phyloP scores from a whole-genome alignment of 2,797 vertebrate genomes.

The Vultur gryphus region DNA sequence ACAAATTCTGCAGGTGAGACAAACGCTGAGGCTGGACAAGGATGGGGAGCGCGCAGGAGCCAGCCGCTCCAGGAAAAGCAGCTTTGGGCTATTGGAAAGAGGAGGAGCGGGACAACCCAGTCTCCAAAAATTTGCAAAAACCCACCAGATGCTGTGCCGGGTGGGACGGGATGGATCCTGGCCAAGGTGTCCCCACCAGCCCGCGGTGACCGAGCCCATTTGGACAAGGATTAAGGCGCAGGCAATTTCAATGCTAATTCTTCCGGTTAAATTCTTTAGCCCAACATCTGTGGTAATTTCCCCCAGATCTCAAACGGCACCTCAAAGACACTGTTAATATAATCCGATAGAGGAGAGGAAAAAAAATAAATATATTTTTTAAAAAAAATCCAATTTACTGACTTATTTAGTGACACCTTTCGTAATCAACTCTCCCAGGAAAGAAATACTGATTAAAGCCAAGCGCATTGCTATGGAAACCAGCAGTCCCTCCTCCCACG shows the following conservation, averaged over 20 bases:
- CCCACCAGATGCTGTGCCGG: accelerated
- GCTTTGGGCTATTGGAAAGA: background rate
- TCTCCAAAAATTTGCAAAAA: background rate
- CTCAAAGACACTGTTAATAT: background rate
- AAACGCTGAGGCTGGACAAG: accelerated
- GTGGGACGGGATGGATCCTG: accelerated
- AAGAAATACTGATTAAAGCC: slow-evolving; percentile 61
- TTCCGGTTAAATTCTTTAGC: background rate
- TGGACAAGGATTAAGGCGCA: background rate
- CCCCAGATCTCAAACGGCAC: background rate
- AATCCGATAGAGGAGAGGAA: background rate
- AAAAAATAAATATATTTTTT: background rate
- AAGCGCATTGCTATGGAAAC: slow-evolving; percentile 69
- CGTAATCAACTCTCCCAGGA: slow-evolving; percentile 39
- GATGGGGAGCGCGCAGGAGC: background rate
- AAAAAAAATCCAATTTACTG: slow-evolving; percentile 19
- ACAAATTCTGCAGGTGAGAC: background rate
- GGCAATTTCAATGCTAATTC: background rate
- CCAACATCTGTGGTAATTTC: background rate
- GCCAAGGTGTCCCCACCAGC: background rate
- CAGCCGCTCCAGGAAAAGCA: accelerated
- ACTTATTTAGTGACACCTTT: slow-evolving; percentile 53
- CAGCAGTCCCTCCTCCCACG: slow-evolving; percentile 52
- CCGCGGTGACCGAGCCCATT: accelerated
- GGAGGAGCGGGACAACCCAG: accelerated